These are phyloP conservation scores for Vombatus ursinus DNA, from an alignment of 2,113 vertebrate genomes.

Conservation along the genomic window DNA sequence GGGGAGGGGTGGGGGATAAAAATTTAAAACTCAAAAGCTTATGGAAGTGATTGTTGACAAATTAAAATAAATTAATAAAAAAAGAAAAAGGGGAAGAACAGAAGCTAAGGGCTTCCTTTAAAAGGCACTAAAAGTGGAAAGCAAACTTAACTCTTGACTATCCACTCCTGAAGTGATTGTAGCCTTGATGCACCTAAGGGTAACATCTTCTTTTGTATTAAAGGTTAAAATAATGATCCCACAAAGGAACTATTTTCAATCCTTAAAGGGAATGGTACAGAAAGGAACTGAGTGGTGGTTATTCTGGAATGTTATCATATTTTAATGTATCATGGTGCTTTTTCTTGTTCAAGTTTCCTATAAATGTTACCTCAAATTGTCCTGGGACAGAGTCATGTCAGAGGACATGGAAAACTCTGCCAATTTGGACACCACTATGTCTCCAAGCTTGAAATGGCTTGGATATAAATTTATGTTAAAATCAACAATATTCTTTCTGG, in stretches of 20 bases:
- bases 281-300: background rate
- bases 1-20: too few relatives aligned
- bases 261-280: background rate
- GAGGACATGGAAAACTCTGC: background rate
- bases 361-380: background rate
- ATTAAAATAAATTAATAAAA: too few relatives aligned
- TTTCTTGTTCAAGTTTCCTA: background rate
- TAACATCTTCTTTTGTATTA: background rate
- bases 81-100: background rate
- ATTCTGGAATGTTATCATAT: background rate
- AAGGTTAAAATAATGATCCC: background rate
- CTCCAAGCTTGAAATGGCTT: background rate
- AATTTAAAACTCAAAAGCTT: too few relatives aligned
- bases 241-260: background rate
- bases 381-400: background rate
- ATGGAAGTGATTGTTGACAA: too few relatives aligned
- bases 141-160: background rate
- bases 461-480: background rate
- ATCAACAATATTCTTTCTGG: background rate
- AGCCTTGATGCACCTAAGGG: background rate
- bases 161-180: background rate
- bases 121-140: background rate
- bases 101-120: background rate
- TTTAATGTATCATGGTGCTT: background rate
- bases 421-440: background rate